These are phyloP conservation scores for Syrrhaptes paradoxus DNA, from an alignment of 2,113 vertebrate species.

Conservation along the genomic window DNA sequence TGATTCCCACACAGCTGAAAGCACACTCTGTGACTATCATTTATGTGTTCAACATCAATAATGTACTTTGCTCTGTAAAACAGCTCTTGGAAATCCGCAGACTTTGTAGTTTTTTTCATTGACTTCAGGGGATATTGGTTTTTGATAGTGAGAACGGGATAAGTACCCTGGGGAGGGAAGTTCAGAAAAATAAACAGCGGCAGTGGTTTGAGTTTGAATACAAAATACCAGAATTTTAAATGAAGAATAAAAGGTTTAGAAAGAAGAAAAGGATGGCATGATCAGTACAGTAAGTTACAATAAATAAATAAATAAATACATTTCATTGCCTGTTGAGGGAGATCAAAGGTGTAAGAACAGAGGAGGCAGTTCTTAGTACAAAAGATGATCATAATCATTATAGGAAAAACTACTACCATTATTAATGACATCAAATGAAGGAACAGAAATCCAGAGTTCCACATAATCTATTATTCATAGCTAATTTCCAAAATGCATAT, in stretches of 20 bases:
- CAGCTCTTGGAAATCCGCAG: background rate
- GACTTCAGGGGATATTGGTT: background rate
- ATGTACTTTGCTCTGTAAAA: background rate
- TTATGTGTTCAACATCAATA: background rate
- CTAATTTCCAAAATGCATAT: background rate
- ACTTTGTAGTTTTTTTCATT: background rate
- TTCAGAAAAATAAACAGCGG: background rate
- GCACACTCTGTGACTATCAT: background rate
- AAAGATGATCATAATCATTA: background rate
- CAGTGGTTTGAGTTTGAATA: background rate
- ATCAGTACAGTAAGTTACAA: background rate
- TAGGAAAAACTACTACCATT: background rate
- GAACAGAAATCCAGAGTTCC: background rate
- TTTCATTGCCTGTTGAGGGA: background rate
- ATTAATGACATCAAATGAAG: background rate
- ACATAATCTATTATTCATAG: background rate
- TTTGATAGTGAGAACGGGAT: background rate
- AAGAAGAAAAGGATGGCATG: background rate
- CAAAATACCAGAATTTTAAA: background rate
- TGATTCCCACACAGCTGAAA: background rate
- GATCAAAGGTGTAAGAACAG: background rate
- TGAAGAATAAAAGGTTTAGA: background rate
- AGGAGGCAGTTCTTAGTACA: background rate
- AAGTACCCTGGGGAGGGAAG: background rate
- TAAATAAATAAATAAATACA: background rate